Evolutionary conservation across 2,888 invertebrate genomes (phyloP), one percentile per base, ranked within the genome.

Genomic region (Latheticus oryzae): DNA sequence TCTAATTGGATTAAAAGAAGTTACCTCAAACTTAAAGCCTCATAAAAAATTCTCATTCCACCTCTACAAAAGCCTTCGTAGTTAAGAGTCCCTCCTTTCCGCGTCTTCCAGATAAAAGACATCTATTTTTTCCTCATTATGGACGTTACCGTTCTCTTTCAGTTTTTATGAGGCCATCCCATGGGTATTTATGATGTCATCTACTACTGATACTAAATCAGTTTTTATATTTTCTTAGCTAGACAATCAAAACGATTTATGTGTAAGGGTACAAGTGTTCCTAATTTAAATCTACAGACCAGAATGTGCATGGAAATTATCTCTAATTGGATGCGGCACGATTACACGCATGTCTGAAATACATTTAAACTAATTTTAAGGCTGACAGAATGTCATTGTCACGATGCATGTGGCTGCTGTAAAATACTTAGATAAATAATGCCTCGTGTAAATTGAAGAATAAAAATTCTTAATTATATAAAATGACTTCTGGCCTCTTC

Each of bases 101-200:
- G n/a, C 24, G n/a, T 19, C 5, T 24, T n/a, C 24, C 40, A 26
- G 28, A 35, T 42, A 43, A 35, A 47, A 45, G 42, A 48, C 58
- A 57, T 63, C 59, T 57, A 63, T 63, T 59, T 63, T 58, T 60
- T 62, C 50, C 60, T 62, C 60, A 60, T 62, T 62, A 62, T 43
- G 26, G 43, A 35, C 55, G 23, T 35, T 37, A 50, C 55, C 48
- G 48, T 52, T 52, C 43, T 48, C n/a, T 19, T 35, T 21, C 42
- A 24, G 19, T 13, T 58, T 61, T 55, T 51, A 56, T 21, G 52
- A 23, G 17, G 33, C 43, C 38, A 50, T 40, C 33, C 21, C 40
- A 61, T 54, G 17, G 54, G 52, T 61, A 61, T 58, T 61, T 61
- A 61, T 50, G 58, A 58, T 43, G 43, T 58, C 61, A 55, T 61